Percentiles rank a stretch among this genome's conserved stretches.
Conservation (phyloP, 2,113 vertebrate species). For the Lepisosteus osseus region DNA sequence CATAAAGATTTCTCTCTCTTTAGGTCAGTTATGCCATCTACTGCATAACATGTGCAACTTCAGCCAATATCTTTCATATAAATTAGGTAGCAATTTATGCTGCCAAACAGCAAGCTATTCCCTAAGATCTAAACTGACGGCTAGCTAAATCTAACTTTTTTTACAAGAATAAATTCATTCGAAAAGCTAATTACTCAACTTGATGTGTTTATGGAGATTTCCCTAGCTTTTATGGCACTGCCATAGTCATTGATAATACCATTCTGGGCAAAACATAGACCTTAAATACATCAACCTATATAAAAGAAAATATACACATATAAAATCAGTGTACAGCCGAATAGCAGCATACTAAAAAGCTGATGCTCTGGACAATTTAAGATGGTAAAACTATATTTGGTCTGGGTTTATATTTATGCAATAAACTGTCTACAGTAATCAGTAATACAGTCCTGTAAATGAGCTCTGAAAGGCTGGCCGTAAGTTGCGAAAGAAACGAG, state of each 20-base stretch:
- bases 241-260: constrained; percentile 38
- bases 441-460: constrained; percentile 19
- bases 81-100: constrained; percentile 24
- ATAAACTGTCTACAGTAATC: constrained; percentile 42
- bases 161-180: constrained; percentile 36
- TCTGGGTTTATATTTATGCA: constrained; percentile 23
- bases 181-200: constrained; percentile 35
- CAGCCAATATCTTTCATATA: constrained; percentile 31
- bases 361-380: constrained; percentile 14
- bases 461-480: no score
- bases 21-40: constrained; percentile 30
- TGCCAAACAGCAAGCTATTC: constrained; percentile 35
- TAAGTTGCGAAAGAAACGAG: no score
- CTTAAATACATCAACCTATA: neutral
- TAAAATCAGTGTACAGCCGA: constrained; percentile 29
- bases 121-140: constrained; percentile 34
- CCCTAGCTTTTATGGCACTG: constrained; percentile 48
- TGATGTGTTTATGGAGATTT: constrained; percentile 29
- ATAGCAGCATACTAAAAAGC: constrained; percentile 38
- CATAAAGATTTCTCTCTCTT: constrained; percentile 30
- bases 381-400: neutral
- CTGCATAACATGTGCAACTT: constrained; percentile 45
- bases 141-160: constrained; percentile 4
- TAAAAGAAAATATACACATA: neutral
- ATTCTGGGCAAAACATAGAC: constrained; percentile 45